Base-by-base conservation (phyloP, 2,113 vertebrate species). In the Hemibagrus wyckioides region DNA sequence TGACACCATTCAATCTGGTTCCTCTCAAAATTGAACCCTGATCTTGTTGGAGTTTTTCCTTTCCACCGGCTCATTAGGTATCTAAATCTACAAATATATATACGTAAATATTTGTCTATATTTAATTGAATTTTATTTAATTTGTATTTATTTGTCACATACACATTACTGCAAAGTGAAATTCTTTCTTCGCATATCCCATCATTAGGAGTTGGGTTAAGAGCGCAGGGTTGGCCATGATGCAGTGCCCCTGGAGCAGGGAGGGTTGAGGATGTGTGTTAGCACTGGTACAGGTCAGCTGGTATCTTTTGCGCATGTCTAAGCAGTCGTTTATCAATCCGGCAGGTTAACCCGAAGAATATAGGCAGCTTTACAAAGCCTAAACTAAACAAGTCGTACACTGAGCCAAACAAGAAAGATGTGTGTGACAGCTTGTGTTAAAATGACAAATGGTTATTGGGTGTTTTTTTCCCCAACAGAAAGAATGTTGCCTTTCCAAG, bases 381-480 rank as follows among this genome's bases (percentile, higher is more conserved):
- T 83, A 36, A 50, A 63, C 39, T 87, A 87, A 87, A 75, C 69
- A 39, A 8, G 50, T 33, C 54, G 2, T 82, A 44, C 13, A 52
- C n/a, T 63, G 48, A 56, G 21, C 39, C 65, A 73, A 83, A 76
- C 41, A 79, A 87, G n/a, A 87, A 83, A 48, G 36, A 71, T 63
- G 44, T 65, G 14, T 52, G 21, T 61, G 69, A 83, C 25, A 54
- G 25, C 30, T 75, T 25, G 57, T 50, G 71, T 52, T 65, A 41
- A 71, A 80, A 85, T 56, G 65, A 41, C 59, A 84, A 75, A 77
- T 84, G 69, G 6, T 50, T 59, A 54, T 79, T 84, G 15, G 79
- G 48, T 33, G 50, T 41, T 57, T 54, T 33, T 30, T 30, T 44
- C 19, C 5, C 19, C 57, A 87, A 50, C 41, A 56, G 52, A 50